A percentile compares a stretch with the other conserved stretches of the same genome.
Conservation (phyloP, 2,888 invertebrate species). For the Rotaria magnacalcarata region DNA sequence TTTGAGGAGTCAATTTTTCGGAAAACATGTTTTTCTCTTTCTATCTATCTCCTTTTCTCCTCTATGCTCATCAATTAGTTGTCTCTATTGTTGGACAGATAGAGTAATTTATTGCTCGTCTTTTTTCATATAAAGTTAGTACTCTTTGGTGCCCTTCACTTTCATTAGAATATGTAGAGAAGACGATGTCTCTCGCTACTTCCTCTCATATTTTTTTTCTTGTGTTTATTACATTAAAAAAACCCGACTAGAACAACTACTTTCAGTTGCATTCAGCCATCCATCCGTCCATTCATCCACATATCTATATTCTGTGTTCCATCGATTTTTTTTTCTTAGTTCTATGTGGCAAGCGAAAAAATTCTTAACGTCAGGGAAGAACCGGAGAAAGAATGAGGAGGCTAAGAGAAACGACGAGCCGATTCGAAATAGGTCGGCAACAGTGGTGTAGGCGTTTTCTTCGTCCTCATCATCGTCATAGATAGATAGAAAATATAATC, state of each 20-base stretch:
- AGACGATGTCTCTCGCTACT: not conserved
- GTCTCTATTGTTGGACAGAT: not conserved
- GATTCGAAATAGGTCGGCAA: not conserved
- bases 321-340: not conserved
- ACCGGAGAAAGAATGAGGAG: not conserved
- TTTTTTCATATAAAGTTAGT: not conserved
- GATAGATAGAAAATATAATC: slow-evolving; percentile 9
- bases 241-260: not conserved
- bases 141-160: not conserved
- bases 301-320: not conserved
- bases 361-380: not conserved
- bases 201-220: not conserved
- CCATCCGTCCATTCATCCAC: not conserved
- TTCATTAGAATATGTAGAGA: not conserved
- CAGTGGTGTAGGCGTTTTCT: not conserved
- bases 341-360: not conserved
- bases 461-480: not conserved
- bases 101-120: not conserved
- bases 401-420: not conserved
- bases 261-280: not conserved
- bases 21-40: not conserved
- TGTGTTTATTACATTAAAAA: not conserved
- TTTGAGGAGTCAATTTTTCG: not conserved
- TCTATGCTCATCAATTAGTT: not conserved
- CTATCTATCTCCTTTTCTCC: not conserved